Conservation (phyloP, 2,888 invertebrate genomes). For the Malacosoma neustria region DNA sequence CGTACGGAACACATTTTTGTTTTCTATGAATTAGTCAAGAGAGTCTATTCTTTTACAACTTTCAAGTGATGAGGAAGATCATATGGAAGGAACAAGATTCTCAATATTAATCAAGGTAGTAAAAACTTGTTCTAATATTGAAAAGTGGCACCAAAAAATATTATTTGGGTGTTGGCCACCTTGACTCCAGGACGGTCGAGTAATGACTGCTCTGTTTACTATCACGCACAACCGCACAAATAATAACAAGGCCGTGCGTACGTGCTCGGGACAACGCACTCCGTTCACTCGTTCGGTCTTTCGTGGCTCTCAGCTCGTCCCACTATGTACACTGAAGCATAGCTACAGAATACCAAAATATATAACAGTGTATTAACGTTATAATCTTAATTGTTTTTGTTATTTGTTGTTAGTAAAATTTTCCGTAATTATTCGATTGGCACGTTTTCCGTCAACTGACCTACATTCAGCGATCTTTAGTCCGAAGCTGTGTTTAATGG, state of each 20-base stretch:
- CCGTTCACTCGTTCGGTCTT: background rate
- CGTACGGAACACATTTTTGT: too few species aligned
- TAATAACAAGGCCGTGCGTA: constrained; percentile 33
- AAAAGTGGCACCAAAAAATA: too few species aligned
- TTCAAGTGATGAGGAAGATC: too few species aligned
- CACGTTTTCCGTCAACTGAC: background rate
- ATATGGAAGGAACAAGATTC: too few species aligned
- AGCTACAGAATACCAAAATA: background rate
- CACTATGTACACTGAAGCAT: background rate
- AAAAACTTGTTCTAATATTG: too few species aligned
- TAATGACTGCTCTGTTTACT: constrained; percentile 16
- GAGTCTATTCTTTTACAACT: too few species aligned
- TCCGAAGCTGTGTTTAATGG: too few species aligned
- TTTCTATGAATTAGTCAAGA: too few species aligned
- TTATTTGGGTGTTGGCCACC: background rate
- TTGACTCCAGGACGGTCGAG: background rate
- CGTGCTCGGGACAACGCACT: constrained; percentile 34
- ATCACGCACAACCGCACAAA: constrained; percentile 14
- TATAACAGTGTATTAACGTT: background rate
- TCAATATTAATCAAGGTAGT: too few species aligned
- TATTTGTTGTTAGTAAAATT: constrained; percentile 16
- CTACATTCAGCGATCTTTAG: background rate
- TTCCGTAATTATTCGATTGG: constrained; percentile 14
- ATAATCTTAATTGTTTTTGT: constrained; percentile 17
- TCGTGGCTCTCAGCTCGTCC: too few species aligned